These are phyloP conservation scores for Diabrotica undecimpunctata DNA, from an alignment of 1,140 invertebrate genomes.

Conservation along the genomic window DNA sequence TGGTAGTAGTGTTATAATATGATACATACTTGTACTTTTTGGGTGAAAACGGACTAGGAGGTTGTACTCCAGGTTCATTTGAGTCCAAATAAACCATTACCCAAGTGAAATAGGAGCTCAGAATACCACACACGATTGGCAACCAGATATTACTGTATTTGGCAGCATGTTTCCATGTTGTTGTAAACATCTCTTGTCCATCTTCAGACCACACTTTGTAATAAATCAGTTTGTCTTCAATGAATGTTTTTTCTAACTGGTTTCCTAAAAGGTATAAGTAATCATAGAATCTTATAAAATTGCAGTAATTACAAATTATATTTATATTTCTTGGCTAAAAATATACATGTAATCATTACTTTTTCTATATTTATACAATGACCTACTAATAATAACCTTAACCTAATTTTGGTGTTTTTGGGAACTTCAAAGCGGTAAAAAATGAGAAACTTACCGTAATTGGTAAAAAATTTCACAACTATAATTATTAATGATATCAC, in stretches of 20 bases:
- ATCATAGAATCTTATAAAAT: neutral
- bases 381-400: constrained; percentile 5
- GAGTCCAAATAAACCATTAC: constrained; percentile 53
- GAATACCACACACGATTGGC: constrained; percentile 40
- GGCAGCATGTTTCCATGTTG: constrained; percentile 34
- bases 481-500: constrained; percentile 36
- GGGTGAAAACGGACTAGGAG: constrained; percentile 50
- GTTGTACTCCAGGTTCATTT: constrained; percentile 49
- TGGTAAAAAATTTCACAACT: constrained; percentile 29
- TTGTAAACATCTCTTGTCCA: constrained; percentile 37
- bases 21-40: constrained; percentile 40
- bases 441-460: constrained; percentile 33
- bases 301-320: too few species aligned
- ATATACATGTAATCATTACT: too few species aligned
- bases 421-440: neutral
- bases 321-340: too few species aligned
- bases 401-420: constrained; percentile 9
- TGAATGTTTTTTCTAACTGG: constrained; percentile 27
- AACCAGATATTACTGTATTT: constrained; percentile 40
- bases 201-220: constrained; percentile 34
- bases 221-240: constrained; percentile 35
- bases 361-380: too few species aligned
- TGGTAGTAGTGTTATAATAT: too few species aligned
- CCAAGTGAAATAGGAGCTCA: constrained; percentile 47
- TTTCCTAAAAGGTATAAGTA: constrained; percentile 31